Conservation (phyloP, 2,797 vertebrate genomes). For the Botia kubotai region DNA sequence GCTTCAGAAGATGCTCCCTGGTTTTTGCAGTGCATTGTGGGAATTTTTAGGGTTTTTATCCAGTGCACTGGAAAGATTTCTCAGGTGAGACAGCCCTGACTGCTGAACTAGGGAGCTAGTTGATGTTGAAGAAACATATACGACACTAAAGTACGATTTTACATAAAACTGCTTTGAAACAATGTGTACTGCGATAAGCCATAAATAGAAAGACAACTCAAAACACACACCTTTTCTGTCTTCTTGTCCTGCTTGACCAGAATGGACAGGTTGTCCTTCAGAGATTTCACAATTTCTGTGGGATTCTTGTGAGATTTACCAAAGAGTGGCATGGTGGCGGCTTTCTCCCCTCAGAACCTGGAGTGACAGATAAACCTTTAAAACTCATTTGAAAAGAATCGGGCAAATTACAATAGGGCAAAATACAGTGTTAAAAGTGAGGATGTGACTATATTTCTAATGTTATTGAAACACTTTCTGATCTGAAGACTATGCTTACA, state of each 20-base stretch:
- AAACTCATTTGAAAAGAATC: too few species aligned
- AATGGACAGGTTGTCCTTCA: conserved; percentile 93
- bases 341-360: conserved; percentile 46
- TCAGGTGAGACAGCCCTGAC: too few species aligned
- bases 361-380: conserved; percentile 9
- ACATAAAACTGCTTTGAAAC: too few species aligned
- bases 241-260: conserved; percentile 97
- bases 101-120: too few species aligned
- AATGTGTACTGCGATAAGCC: too few species aligned
- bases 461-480: neutral
- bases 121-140: too few species aligned
- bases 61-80: too few species aligned
- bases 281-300: conserved; percentile 89
- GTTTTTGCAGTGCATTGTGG: too few species aligned
- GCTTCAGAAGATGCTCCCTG: too few species aligned
- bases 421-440: conserved; percentile 31
- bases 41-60: too few species aligned
- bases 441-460: neutral
- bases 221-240: conserved; percentile 93
- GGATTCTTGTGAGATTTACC: conserved; percentile 98
- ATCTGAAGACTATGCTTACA: neutral
- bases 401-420: too few species aligned
- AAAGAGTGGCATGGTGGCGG: conserved; percentile 91
- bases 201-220: neutral
- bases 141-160: too few species aligned